Evolutionary conservation across 1,140 invertebrate genomes (phyloP).

Genomic region (Maconellicoccus hirsutus): DNA sequence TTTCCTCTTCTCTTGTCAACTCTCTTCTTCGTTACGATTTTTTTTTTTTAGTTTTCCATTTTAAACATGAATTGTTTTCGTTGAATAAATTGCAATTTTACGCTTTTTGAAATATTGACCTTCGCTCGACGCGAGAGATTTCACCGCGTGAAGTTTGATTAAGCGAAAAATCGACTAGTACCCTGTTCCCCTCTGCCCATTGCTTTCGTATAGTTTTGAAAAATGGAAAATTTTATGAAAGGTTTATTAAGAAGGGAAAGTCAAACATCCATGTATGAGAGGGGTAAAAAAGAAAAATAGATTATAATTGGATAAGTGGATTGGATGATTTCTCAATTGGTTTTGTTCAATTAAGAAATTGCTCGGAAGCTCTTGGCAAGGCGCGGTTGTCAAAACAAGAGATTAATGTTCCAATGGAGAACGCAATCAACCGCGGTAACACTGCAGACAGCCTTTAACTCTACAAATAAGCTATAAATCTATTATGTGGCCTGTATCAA

Average conservation of each 20-base stretch:
- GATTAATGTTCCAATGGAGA: slow-evolving; percentile 22
- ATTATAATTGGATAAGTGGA: slow-evolving; percentile 22
- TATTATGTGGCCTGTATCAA: slow-evolving; percentile 14
- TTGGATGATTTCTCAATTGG: slow-evolving; percentile 21
- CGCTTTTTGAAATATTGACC: no score
- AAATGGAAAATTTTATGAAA: slow-evolving; percentile 1
- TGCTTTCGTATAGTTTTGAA: neutral
- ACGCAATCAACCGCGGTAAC: slow-evolving; percentile 20
- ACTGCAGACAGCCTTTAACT: slow-evolving; percentile 18
- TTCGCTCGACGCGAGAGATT: no score
- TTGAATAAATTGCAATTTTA: no score
- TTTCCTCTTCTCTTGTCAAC: neutral
- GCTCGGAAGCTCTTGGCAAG: slow-evolving; percentile 14
- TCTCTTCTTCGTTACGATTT: neutral
- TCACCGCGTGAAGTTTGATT: neutral
- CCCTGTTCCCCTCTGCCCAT: neutral
- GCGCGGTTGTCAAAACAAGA: slow-evolving; percentile 20
- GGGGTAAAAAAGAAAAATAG: neutral
- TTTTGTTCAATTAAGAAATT: slow-evolving; percentile 23
- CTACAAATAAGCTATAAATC: slow-evolving; percentile 19
- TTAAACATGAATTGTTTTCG: no score
- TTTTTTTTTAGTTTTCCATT: neutral
- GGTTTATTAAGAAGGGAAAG: neutral
- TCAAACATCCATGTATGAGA: neutral
- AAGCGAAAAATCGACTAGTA: neutral